Evolutionary conservation across 2,888 invertebrate species (phyloP).

Genomic region (Sinotaia quadrata): DNA sequence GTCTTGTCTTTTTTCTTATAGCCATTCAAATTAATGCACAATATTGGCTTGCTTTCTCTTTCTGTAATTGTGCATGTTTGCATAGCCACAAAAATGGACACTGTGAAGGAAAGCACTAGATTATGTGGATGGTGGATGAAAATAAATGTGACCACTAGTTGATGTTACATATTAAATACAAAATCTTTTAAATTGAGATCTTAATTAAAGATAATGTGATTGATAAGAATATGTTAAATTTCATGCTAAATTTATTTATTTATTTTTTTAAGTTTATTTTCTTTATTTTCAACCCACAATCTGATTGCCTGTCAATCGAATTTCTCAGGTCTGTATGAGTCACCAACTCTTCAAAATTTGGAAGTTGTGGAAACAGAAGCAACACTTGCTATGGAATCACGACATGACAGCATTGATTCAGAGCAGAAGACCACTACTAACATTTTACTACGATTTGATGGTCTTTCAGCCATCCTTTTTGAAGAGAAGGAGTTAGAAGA

Average conservation of each 20-base stretch:
- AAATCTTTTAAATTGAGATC: no score
- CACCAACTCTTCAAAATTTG: slow-evolving; percentile 43
- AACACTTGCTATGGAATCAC: slow-evolving; percentile 15
- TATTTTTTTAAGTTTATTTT: not conserved
- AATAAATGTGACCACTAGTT: no score
- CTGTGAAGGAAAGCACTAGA: no score
- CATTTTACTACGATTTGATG: slow-evolving; percentile 54
- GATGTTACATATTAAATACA: no score
- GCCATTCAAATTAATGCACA: no score
- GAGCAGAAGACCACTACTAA: slow-evolving; percentile 47
- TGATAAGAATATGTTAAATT: not conserved
- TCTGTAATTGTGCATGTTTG: no score
- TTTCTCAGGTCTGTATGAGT: slow-evolving; percentile 41
- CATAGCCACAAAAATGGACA: no score
- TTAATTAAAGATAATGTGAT: not conserved
- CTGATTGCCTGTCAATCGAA: not conserved
- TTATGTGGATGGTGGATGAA: no score
- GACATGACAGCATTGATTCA: slow-evolving; percentile 27
- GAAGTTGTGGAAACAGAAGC: slow-evolving; percentile 28
- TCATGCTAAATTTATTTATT: not conserved
- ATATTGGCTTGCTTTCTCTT: no score
- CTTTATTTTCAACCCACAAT: not conserved
- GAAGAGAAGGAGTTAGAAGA: slow-evolving; percentile 49
- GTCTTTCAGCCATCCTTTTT: slow-evolving; percentile 51
- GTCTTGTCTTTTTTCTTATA: no score